Percentiles rank a stretch among this genome's conserved stretches.
Conservation (phyloP, 2,113 vertebrate genomes). For the Brachypodius melanocephalos region DNA sequence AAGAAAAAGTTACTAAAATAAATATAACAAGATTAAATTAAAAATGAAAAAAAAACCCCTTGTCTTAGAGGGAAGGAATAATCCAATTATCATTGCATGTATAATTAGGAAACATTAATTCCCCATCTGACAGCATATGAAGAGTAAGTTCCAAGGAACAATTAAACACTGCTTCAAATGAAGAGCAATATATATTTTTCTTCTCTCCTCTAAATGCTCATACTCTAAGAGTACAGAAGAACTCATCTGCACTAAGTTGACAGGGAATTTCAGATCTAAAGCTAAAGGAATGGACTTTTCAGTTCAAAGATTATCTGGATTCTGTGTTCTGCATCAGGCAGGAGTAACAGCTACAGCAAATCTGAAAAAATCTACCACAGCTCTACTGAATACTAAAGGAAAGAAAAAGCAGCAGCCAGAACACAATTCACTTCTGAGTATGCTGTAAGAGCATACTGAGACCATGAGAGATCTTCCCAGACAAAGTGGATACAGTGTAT, state of each 20-base stretch:
- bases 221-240: not conserved
- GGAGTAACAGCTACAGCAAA: not conserved
- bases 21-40: slow-evolving; percentile 8
- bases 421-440: not conserved
- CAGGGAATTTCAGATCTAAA: not conserved
- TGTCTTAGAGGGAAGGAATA: not conserved
- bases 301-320: not conserved
- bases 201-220: not conserved
- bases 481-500: not conserved
- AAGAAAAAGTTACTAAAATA: slow-evolving; percentile 18
- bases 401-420: not conserved
- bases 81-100: slow-evolving; percentile 20
- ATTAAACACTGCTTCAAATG: not conserved
- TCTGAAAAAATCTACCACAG: not conserved
- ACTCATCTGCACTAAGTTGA: not conserved
- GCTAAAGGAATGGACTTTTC: not conserved
- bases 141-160: not conserved
- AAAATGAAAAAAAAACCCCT: not conserved
- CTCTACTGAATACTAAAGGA: not conserved
- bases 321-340: not conserved
- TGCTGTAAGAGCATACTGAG: not conserved
- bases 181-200: not conserved
- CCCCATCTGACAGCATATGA: not conserved
- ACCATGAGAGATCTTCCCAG: not conserved
- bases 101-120: slow-evolving; percentile 28